Conservation (phyloP, 2,113 vertebrate species). For the Sinocyclocheilus anshuiensis region DNA sequence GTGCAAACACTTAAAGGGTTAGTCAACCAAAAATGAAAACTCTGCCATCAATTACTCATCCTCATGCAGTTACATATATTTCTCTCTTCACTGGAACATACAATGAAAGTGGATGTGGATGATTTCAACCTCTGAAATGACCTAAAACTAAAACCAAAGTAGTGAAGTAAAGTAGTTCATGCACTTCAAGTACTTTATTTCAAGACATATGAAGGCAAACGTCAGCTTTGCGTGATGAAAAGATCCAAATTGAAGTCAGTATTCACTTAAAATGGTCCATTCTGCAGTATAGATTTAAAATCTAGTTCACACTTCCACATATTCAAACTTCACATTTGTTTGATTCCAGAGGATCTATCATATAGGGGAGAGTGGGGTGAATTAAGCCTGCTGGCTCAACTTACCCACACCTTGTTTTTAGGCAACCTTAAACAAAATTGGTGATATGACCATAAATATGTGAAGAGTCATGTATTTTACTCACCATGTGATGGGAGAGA, state of each 20-base stretch:
- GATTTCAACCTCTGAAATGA: neutral
- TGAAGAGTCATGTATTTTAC: no score
- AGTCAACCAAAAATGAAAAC: neutral
- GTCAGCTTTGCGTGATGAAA: neutral
- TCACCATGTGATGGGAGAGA: no score
- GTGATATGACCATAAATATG: no score
- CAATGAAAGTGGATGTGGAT: neutral
- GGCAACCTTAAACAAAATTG: no score
- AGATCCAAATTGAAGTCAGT: neutral
- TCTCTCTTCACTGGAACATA: neutral
- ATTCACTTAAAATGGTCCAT: neutral
- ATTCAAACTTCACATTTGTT: neutral
- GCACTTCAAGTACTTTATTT: neutral
- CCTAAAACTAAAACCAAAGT: no score
- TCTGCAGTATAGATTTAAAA: neutral
- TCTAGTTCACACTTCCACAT: neutral
- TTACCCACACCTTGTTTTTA: no score
- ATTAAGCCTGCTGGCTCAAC: no score
- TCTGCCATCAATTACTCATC: neutral
- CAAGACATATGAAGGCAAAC: neutral
- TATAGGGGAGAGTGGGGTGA: no score
- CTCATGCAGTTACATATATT: neutral
- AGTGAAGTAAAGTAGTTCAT: neutral
- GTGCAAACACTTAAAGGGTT: neutral
- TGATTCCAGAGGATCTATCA: neutral